Percentiles rank a stretch among this genome's conserved stretches.
Conservation (phyloP, 1,140 invertebrate species). For the Maconellicoccus hirsutus region DNA sequence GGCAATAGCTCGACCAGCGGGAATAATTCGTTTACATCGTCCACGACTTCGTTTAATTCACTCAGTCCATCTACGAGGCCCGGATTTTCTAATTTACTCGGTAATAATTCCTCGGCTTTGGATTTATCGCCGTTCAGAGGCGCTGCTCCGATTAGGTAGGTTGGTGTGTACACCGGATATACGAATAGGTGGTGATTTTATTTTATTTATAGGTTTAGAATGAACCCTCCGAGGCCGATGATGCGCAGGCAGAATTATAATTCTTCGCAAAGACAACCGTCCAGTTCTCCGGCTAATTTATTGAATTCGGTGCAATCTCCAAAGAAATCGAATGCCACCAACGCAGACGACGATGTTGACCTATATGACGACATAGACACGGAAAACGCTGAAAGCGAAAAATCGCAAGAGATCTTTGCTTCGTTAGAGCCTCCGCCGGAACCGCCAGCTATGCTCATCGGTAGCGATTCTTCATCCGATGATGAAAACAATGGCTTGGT, state of each 20-base stretch:
- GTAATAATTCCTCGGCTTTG: neutral
- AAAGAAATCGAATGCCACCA: too few species aligned
- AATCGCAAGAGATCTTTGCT: slow-evolving; percentile 25
- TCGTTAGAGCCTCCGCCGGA: slow-evolving; percentile 39
- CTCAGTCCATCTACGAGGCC: neutral
- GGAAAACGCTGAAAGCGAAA: too few species aligned
- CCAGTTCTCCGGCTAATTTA: too few species aligned
- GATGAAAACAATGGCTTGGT: slow-evolving; percentile 37
- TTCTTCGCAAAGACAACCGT: too few species aligned
- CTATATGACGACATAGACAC: too few species aligned
- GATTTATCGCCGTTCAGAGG: neutral
- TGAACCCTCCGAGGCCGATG: too few species aligned
- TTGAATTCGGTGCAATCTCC: too few species aligned
- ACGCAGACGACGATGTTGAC: too few species aligned
- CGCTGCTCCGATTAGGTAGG: neutral
- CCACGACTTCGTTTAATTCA: neutral
- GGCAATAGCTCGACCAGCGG: neutral
- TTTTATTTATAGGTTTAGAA: neutral
- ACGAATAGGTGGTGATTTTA: too few species aligned
- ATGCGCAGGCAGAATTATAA: too few species aligned
- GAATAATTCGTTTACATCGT: neutral
- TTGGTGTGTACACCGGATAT: too few species aligned
- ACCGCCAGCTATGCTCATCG: slow-evolving; percentile 38
- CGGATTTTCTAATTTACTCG: neutral
- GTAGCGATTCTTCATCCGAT: slow-evolving; percentile 11